Conservation (phyloP, 2,888 invertebrate genomes). For the Dicyrtomina minuta region DNA sequence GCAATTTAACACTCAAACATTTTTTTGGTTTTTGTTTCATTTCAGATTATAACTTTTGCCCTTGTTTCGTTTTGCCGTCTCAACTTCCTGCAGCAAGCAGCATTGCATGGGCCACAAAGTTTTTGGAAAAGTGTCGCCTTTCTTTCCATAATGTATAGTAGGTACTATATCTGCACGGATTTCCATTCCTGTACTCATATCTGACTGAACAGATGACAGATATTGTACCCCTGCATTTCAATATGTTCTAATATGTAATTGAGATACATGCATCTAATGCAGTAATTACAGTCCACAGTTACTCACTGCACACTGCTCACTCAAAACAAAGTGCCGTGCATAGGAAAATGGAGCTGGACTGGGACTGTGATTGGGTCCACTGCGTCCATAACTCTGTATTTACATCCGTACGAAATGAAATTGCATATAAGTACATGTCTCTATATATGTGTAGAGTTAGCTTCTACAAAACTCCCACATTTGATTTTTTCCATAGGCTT, state of each 20-base stretch:
- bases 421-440: too few species aligned
- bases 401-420: too few species aligned
- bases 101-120: too few species aligned
- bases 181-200: not conserved
- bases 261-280: not conserved
- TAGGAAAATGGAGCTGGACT: not conserved
- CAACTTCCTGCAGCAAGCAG: conserved; percentile 4
- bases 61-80: conserved; percentile 4
- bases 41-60: too few species aligned
- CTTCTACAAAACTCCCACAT: not conserved
- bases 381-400: too few species aligned
- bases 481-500: not conserved
- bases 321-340: not conserved
- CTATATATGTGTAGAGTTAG: too few species aligned
- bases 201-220: not conserved
- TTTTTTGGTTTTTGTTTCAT: conserved; percentile 3
- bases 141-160: not conserved
- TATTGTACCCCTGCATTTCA: not conserved
- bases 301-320: not conserved
- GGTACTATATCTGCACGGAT: not conserved
- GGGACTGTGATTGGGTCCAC: not conserved
- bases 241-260: not conserved
- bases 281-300: not conserved
- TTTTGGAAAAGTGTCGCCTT: conserved; percentile 21
- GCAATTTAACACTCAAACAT: not conserved